Evolutionary conservation across 2,113 vertebrate species (phyloP).

Genomic region (Pseudorhombus dupliciocellatus): DNA sequence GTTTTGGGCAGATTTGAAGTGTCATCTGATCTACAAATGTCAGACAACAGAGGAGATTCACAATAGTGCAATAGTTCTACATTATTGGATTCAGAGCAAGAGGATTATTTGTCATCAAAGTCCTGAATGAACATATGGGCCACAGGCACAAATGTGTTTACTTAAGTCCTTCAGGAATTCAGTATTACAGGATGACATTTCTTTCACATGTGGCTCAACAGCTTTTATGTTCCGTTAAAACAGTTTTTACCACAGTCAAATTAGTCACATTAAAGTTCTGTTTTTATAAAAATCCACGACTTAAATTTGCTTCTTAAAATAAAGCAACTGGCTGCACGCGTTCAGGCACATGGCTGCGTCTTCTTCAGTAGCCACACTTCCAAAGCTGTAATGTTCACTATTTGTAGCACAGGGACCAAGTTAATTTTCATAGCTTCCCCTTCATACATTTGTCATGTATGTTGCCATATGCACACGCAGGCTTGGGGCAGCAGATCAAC

Average conservation of each 20-base stretch:
- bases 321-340: neutral
- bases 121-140: slow-evolving; percentile 30
- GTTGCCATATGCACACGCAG: slow-evolving; percentile 33
- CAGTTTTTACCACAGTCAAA: neutral
- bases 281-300: neutral
- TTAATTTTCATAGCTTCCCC: slow-evolving; percentile 26
- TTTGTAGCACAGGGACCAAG: neutral
- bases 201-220: neutral
- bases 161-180: slow-evolving; percentile 24
- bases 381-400: neutral
- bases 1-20: neutral
- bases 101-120: slow-evolving; percentile 42
- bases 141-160: slow-evolving; percentile 15
- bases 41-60: neutral
- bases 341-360: neutral
- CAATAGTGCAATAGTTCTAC: slow-evolving; percentile 7
- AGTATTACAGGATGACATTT: neutral
- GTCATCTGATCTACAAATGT: neutral
- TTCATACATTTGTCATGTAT: slow-evolving; percentile 30
- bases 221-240: neutral
- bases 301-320: slow-evolving; percentile 6
- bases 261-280: neutral
- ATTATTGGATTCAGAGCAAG: slow-evolving; percentile 41
- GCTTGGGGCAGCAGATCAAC: slow-evolving; percentile 55
- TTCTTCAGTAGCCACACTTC: neutral